phyloP scores from a whole-genome alignment of 1,140 invertebrate genomes.

The Gryon sp. region DNA sequence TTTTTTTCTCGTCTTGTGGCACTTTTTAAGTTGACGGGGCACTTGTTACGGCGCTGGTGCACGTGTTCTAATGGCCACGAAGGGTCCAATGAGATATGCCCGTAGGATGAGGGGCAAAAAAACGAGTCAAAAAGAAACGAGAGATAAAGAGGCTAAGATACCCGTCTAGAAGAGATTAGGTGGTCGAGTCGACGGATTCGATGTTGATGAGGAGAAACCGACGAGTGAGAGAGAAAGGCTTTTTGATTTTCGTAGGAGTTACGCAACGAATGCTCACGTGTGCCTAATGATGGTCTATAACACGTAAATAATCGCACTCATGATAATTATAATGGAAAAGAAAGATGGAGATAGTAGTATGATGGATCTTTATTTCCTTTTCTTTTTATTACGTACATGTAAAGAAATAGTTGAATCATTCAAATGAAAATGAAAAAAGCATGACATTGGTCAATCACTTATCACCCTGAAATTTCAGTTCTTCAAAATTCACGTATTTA shows the following conservation, averaged over 20 bases:
- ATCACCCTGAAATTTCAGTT: no score
- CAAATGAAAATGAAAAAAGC: no score
- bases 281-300: conserved; percentile 46
- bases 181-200: conserved; percentile 39
- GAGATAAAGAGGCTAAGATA: conserved; percentile 59
- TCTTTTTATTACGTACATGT: no score
- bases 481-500: no score
- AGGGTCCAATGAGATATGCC: conserved; percentile 58
- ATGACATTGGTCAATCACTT: no score
- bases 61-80: conserved; percentile 72
- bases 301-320: conserved; percentile 40
- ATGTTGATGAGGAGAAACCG: conserved; percentile 24
- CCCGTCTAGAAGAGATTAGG: conserved; percentile 52
- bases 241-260: conserved; percentile 36
- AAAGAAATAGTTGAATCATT: no score
- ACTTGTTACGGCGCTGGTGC: conserved; percentile 71
- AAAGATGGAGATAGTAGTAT: conserved; percentile 11
- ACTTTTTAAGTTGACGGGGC: conserved; percentile 68
- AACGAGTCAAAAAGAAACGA: conserved; percentile 40
- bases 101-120: conserved; percentile 42
- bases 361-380: conserved; percentile 40
- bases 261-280: conserved; percentile 54
- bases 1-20: conserved; percentile 30
- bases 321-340: conserved; percentile 24
- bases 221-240: conserved; percentile 17